Percentiles rank a stretch among this genome's conserved stretches.
These are phyloP conservation scores for Scaptomyza reducta DNA, from an alignment of 2,888 invertebrate species.

Conservation along the genomic window DNA sequence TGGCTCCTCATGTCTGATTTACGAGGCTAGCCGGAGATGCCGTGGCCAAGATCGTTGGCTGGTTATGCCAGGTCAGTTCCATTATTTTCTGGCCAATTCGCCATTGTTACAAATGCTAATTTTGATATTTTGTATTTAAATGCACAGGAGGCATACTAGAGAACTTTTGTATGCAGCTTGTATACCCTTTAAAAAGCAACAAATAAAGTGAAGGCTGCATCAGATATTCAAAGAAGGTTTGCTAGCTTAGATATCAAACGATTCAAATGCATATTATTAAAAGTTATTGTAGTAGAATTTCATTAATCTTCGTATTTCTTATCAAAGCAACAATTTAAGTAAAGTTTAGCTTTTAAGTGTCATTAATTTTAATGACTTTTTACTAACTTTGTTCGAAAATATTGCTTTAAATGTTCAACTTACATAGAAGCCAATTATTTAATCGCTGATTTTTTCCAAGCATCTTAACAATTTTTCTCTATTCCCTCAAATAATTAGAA, in stretches of 20 bases:
- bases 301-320: no score
- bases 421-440: no score
- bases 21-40: slow-evolving; percentile 53
- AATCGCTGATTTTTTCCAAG: no score
- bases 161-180: background rate
- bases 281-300: no score
- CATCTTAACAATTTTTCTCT: no score
- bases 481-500: background rate
- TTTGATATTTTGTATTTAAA: slow-evolving; percentile 83
- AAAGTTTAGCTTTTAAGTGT: no score
- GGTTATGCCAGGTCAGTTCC: slow-evolving; percentile 76
- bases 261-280: no score
- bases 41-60: slow-evolving; percentile 66
- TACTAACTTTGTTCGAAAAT: no score
- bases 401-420: no score
- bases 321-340: no score
- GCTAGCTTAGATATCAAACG: no score
- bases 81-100: slow-evolving; percentile 80
- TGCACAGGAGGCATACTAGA: slow-evolving; percentile 45
- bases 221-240: background rate
- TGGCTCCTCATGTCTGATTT: slow-evolving; percentile 66
- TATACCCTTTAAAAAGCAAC: slow-evolving; percentile 21
- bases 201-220: background rate
- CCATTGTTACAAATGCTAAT: slow-evolving; percentile 83
- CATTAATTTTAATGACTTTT: no score